These are phyloP conservation scores for Tympanuchus pallidicinctus DNA, from an alignment of 2,113 vertebrate species.

Conservation along the genomic window DNA sequence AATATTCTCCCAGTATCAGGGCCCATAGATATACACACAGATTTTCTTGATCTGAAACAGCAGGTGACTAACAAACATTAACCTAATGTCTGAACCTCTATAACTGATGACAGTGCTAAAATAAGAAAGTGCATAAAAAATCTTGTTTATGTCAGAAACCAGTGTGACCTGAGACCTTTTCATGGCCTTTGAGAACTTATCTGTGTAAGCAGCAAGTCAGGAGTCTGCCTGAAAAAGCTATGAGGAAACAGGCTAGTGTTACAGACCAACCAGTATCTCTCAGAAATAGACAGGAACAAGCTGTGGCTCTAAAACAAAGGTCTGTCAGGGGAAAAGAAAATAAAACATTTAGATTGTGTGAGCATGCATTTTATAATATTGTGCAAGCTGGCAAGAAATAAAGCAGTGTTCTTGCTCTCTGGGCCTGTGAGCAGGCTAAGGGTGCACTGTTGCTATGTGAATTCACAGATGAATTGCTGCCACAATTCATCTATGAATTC, in stretches of 20 bases:
- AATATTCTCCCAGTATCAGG: not conserved
- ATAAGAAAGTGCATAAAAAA: not conserved
- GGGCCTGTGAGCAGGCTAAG: not conserved
- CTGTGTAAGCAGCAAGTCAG: not conserved
- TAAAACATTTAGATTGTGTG: not conserved
- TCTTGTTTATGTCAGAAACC: not conserved
- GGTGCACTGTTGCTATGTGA: no score
- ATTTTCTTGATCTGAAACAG: not conserved
- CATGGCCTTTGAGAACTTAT: not conserved
- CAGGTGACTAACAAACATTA: not conserved
- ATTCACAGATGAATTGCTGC: not conserved
- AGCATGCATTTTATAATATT: not conserved
- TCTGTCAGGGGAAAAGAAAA: not conserved
- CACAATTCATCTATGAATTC: not conserved
- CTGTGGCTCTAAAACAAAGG: not conserved
- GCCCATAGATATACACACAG: not conserved
- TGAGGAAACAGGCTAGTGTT: not conserved
- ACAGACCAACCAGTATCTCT: not conserved
- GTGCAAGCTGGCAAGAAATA: not conserved
- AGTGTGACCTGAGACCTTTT: conserved; percentile 6
- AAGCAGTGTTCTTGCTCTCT: not conserved
- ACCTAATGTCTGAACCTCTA: not conserved
- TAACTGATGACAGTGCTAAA: not conserved
- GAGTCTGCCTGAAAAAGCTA: not conserved
- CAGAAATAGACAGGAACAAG: not conserved